phyloP scores from a whole-genome alignment of 2,888 invertebrate species.

The Drosophila borealis region DNA sequence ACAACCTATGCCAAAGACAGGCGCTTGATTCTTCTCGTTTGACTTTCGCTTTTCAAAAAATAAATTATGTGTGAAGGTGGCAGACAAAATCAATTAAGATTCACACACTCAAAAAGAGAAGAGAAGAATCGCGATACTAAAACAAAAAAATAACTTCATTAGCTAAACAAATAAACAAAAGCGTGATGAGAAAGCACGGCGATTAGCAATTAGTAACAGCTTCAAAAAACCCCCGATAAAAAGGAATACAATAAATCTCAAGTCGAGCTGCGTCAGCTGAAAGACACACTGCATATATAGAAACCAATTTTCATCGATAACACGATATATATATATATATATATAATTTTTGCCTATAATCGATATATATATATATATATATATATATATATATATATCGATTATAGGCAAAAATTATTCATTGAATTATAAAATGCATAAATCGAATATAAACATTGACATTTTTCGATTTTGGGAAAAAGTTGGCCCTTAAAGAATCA shows the following conservation, averaged over 20 bases:
- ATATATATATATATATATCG: too few species aligned
- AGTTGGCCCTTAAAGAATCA: too few species aligned
- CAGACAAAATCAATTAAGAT: slow-evolving; percentile 46
- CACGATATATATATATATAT: neutral
- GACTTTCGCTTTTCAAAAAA: slow-evolving; percentile 52
- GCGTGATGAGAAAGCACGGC: slow-evolving; percentile 20
- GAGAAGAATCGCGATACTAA: slow-evolving; percentile 14
- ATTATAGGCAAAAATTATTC: too few species aligned
- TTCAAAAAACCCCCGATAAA: neutral
- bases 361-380: too few species aligned
- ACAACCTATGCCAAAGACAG: slow-evolving; percentile 8
- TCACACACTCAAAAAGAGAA: slow-evolving; percentile 8
- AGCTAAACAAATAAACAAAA: slow-evolving; percentile 50
- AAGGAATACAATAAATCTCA: neutral
- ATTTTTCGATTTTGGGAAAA: neutral
- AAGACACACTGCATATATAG: too few species aligned
- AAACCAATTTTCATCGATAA: neutral
- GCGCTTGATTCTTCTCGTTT: neutral
- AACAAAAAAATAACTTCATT: slow-evolving; percentile 29
- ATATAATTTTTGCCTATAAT: too few species aligned
- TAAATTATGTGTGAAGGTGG: slow-evolving; percentile 3
- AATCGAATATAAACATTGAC: neutral
- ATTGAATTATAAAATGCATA: too few species aligned
- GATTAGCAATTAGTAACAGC: neutral
- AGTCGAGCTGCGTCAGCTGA: too few species aligned